Evolutionary conservation across 2,888 invertebrate species (phyloP).

Genomic region (Reticulitermes lucifugus): DNA sequence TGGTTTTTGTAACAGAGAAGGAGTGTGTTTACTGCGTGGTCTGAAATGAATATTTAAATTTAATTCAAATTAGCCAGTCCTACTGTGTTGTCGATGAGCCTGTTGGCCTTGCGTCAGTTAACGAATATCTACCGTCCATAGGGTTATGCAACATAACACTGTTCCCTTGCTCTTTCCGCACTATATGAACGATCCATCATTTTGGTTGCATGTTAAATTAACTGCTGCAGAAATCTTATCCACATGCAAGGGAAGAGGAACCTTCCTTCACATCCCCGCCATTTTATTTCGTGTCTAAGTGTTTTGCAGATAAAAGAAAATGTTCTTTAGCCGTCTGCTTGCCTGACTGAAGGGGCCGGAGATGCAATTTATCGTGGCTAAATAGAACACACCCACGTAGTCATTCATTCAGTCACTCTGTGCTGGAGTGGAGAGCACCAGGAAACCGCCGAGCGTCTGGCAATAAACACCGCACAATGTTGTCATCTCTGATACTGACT

Average conservation of each 20-base stretch:
- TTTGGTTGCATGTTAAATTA: too few species aligned
- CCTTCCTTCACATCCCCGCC: too few species aligned
- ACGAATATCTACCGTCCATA: neutral
- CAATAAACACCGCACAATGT: neutral
- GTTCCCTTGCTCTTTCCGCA: neutral
- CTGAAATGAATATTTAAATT: too few species aligned
- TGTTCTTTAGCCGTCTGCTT: neutral
- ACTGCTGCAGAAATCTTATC: too few species aligned
- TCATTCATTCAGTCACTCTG: neutral
- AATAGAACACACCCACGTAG: slow-evolving; percentile 13
- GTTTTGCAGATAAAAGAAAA: too few species aligned
- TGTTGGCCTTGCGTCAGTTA: neutral
- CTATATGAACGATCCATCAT: too few species aligned
- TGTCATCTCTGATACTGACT: too few species aligned
- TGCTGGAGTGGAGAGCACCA: too few species aligned
- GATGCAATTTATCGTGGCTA: slow-evolving; percentile 23
- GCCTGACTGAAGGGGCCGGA: neutral
- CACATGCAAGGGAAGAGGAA: too few species aligned
- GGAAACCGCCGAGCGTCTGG: neutral
- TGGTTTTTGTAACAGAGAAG: too few species aligned
- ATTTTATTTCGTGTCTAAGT: neutral
- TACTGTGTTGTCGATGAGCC: neutral
- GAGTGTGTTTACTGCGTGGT: too few species aligned
- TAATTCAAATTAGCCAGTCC: too few species aligned
- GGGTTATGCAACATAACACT: neutral